Base-by-base conservation (phyloP, 2,888 invertebrate species). In the Sclerodermus sp. region DNA sequence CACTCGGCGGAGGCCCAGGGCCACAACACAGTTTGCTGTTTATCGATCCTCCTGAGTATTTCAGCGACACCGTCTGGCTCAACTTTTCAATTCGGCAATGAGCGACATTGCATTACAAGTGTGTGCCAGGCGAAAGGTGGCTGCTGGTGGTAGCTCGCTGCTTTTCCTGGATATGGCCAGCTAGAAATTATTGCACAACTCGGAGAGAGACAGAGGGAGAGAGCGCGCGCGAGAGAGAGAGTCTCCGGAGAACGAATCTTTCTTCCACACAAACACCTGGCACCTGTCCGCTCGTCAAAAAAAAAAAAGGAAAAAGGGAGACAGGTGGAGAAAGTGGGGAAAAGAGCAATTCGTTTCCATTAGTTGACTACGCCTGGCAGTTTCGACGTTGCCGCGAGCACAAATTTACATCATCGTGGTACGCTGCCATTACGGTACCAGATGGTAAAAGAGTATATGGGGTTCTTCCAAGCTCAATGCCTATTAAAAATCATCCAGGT, bases 261-360 rank as follows among this genome's bases (percentile, higher is more conserved):
- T 49, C 44, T 39, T 38, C 23, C 23, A 23, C n/a, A n/a, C 4
- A 3, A 8, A 12, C 34, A n/a, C 34, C 34, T 34, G 34, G 34
- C 34, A 51, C 49, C 57, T 60, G 60, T 53, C 48, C 32, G 34
- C 47, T 45, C 53, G 59, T 60, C 59, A 49, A 57, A 49, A 49
- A 42, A 51, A 44, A 31, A 42, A n/a, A 17, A 53, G 40, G 15
- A 41, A 34, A 34, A 34, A 40, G 42, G 31, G 45, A 37, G 18
- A 14, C 15, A 18, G 15, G 38, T 10, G 16, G 29, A 39, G 53
- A 55, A 60, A 47, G 50, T 44, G 32, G 50, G 49, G 52, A 63
- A 53, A 57, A 60, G 63, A 36, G 61, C 57, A 50, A 63, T 63
- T 58, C 63, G 58, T 63, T 63, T 55, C 58, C 63, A 63, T 63